Evolutionary conservation across 23 tunicate genomes (phyloP).

Genomic region (Styela clava): DNA sequence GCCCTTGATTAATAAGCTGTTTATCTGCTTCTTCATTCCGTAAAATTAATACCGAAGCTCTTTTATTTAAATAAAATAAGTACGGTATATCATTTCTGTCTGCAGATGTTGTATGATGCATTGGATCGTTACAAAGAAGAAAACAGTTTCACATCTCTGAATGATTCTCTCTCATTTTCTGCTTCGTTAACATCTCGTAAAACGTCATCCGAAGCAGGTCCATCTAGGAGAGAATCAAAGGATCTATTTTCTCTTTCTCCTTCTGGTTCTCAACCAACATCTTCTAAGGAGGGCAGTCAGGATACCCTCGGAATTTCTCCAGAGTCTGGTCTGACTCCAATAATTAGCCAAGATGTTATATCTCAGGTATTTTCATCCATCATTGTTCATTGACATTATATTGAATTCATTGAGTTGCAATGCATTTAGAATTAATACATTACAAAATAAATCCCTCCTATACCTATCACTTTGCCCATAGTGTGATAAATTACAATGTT

Average conservation of each 20-base stretch:
- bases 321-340: neutral
- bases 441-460: too few species aligned
- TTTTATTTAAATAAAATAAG: too few species aligned
- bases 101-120: conserved; percentile 26
- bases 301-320: conserved; percentile 1
- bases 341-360: neutral
- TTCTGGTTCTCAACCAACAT: neutral
- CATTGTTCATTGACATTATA: too few species aligned
- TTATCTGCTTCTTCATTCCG: too few species aligned
- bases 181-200: neutral
- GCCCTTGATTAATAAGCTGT: too few species aligned
- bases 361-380: neutral
- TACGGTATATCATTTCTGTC: too few species aligned
- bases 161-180: conserved; percentile 17
- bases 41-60: too few species aligned
- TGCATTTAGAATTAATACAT: too few species aligned
- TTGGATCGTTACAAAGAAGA: conserved; percentile 31
- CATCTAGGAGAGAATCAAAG: neutral
- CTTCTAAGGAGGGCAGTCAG: neutral
- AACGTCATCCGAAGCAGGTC: conserved; percentile 5
- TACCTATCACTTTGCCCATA: too few species aligned
- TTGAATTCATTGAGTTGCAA: too few species aligned
- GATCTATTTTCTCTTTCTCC: conserved; percentile 16
- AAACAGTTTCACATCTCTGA: conserved; percentile 13
- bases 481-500: too few species aligned